These are phyloP conservation scores for Drosophila birchii DNA, from an alignment of 2,888 invertebrate genomes.

Conservation along the genomic window DNA sequence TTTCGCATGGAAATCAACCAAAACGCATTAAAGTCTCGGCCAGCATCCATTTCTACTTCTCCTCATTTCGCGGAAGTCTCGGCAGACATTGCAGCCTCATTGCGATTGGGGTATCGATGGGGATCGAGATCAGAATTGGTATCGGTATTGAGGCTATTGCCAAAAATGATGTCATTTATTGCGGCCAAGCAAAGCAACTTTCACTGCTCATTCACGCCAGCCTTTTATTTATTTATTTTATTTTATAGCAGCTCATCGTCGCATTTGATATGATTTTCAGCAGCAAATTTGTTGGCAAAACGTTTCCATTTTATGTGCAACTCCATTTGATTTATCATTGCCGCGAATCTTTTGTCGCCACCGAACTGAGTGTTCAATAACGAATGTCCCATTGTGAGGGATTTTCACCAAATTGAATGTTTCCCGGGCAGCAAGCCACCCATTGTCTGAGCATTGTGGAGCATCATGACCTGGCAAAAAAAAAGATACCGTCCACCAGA, in stretches of 20 bases:
- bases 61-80: slow-evolving; percentile 30
- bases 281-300: slow-evolving; percentile 36
- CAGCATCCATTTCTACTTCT: slow-evolving; percentile 39
- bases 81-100: slow-evolving; percentile 33
- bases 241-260: slow-evolving; percentile 14
- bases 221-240: slow-evolving; percentile 20
- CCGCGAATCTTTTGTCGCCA: slow-evolving; percentile 18
- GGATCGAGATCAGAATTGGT: slow-evolving; percentile 24
- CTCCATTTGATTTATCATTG: slow-evolving; percentile 21
- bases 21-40: slow-evolving; percentile 22
- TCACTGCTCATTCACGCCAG: slow-evolving; percentile 66
- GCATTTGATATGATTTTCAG: slow-evolving; percentile 27
- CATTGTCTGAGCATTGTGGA: slow-evolving; percentile 39
- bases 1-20: slow-evolving; percentile 47
- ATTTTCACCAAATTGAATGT: slow-evolving; percentile 40
- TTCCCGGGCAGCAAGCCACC: slow-evolving; percentile 8
- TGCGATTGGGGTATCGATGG: slow-evolving; percentile 36
- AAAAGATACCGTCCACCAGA: slow-evolving; percentile 33
- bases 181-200: slow-evolving; percentile 65
- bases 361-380: slow-evolving; percentile 16
- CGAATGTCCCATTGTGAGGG: slow-evolving; percentile 42
- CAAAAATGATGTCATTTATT: slow-evolving; percentile 77
- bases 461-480: slow-evolving; percentile 59
- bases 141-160: slow-evolving; percentile 52
- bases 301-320: slow-evolving; percentile 19